A percentile compares a stretch with the other conserved stretches of the same genome.
Conservation (phyloP, 1,140 invertebrate species). For the Druon quercuslanigerum region DNA sequence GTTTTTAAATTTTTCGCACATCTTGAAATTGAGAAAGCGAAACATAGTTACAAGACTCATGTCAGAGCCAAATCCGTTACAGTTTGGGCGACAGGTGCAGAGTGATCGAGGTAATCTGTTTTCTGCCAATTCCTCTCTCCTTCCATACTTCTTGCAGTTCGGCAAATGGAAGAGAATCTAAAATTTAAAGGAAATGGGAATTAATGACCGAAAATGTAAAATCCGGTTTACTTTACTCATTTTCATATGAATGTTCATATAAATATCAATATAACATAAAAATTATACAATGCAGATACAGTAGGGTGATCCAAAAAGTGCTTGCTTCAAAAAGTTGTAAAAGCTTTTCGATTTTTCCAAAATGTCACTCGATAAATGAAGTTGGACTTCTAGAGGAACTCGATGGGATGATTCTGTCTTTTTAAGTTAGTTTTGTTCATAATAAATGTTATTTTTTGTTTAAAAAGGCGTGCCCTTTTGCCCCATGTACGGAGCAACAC, state of each 20-base stretch:
- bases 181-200: conserved; percentile 6
- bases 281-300: not conserved
- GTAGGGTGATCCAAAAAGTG: too few relatives aligned
- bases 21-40: not conserved
- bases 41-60: not conserved
- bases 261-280: not conserved
- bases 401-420: too few relatives aligned
- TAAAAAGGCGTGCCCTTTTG: too few relatives aligned
- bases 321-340: too few relatives aligned
- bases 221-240: not conserved
- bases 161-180: not conserved
- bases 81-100: conserved; percentile 43
- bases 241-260: not conserved
- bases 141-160: conserved; percentile 13
- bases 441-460: too few relatives aligned
- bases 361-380: too few relatives aligned
- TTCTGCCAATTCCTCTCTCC: conserved; percentile 32
- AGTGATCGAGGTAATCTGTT: conserved; percentile 42
- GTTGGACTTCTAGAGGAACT: too few relatives aligned
- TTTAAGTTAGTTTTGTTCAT: too few relatives aligned
- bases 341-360: too few relatives aligned
- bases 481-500: too few relatives aligned
- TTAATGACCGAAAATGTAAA: not conserved
- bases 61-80: conserved; percentile 40
- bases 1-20: not conserved